phyloP scores from a whole-genome alignment of 2,797 vertebrate genomes.

The Aldrovandia affinis region DNA sequence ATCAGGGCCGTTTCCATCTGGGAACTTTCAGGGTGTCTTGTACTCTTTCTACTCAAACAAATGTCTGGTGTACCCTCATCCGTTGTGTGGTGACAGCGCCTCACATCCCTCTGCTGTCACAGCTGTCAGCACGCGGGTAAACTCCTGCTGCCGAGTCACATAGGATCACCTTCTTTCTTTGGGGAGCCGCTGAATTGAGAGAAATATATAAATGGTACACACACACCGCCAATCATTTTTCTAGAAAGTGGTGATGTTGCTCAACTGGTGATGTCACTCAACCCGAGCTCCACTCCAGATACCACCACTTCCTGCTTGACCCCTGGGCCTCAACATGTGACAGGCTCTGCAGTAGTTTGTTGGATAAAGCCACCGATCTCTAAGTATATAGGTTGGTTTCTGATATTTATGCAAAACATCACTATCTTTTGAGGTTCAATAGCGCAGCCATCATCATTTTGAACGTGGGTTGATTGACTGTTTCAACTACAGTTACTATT shows the following conservation, averaged over 20 bases:
- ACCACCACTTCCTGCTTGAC: background rate
- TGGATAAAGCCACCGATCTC: background rate
- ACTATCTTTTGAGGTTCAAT: no score
- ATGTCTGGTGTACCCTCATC: background rate
- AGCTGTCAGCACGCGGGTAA: background rate
- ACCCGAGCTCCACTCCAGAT: background rate
- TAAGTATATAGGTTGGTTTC: background rate
- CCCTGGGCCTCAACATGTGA: background rate
- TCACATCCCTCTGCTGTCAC: background rate
- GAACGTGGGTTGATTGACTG: no score
- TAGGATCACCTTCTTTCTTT: background rate
- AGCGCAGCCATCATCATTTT: no score
- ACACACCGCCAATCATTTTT: background rate
- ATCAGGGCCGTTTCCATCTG: slow-evolving; percentile 5
- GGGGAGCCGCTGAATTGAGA: background rate
- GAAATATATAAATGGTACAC: background rate
- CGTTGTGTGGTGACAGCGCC: background rate
- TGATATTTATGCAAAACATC: background rate
- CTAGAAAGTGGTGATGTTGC: background rate
- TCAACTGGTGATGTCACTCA: background rate
- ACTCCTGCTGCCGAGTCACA: background rate
- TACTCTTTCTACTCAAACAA: background rate
- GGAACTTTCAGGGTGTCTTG: slow-evolving; percentile 19
- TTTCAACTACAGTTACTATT: background rate
- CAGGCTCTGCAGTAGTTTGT: background rate